Base-by-base conservation (phyloP, 2,113 vertebrate genomes). In the Charina bottae region DNA sequence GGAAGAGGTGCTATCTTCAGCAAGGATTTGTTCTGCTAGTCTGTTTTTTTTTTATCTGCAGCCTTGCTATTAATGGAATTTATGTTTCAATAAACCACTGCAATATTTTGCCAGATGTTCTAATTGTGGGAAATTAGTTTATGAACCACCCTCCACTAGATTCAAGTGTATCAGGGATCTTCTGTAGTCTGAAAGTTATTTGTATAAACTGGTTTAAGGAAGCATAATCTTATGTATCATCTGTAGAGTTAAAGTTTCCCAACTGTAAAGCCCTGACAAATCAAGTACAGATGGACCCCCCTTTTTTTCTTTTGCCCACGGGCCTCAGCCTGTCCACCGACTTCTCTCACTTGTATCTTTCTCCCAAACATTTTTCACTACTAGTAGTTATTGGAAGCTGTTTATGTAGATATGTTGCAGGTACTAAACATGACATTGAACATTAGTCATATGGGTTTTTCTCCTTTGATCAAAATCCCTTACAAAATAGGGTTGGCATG, bases 261-360 rank as follows among this genome's bases (percentile, higher is more conserved):
- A 95, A 97, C 97, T 96, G 96, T 97, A 98, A 98, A 97, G 96
- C 97, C 96, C 94, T 94, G 94, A 97, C 97, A 98, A 98, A 98
- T 98, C 96, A 98, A 96, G 93, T 91, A 94, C 98, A 98, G 98
- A 98, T 98, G 97, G 97, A 94, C 17, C 33, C 6, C 19, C 15
- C 33, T 19, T 37, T 72, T 84, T 95, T 88, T 92, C 89, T 92
- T 90, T 95, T 96, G 95, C 95, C 97, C 93, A 42, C 26, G 95
- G 97, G 93, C 92, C 95, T 97, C 90, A 93, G 94, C 90, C 95
- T 97, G 96, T 96, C 93, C 91, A 33, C 96, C 97, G 93, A 91
- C 92, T 85, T 88, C 95, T 96, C 85, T 95, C 87, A 64, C 95
- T 94, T 95, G 19, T 94, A 95, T 96, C 96, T 96, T 92, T 94